Conservation (phyloP, 2,113 vertebrate species). For the Myotis brandtii region DNA sequence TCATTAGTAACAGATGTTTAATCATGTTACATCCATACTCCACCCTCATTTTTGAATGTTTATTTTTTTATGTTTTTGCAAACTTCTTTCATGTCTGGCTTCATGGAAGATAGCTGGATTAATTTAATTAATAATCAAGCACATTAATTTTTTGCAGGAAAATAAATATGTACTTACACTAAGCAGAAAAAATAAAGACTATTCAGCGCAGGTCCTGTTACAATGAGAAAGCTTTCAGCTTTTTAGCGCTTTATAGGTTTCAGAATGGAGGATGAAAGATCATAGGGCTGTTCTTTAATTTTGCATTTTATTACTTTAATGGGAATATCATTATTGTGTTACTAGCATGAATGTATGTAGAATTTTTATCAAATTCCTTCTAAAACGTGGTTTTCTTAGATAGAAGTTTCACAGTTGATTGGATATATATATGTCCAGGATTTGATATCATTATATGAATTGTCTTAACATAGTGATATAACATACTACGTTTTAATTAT, state of each 20-base stretch:
- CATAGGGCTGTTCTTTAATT: not conserved
- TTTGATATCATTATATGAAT: not conserved
- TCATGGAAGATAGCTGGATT: not conserved
- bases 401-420: not conserved
- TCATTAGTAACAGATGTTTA: not conserved
- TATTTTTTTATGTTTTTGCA: slow-evolving; percentile 26
- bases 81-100: not conserved
- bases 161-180: not conserved
- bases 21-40: not conserved
- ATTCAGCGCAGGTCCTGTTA: not conserved
- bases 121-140: not conserved
- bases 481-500: not conserved
- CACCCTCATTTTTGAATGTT: not conserved
- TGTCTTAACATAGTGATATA: not conserved
- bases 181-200: not conserved
- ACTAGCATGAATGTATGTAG: not conserved
- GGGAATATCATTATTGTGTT: not conserved
- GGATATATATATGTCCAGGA: not conserved
- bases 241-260: slow-evolving; percentile 6
- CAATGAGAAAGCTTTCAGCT: slow-evolving; percentile 14
- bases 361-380: slow-evolving; percentile 39
- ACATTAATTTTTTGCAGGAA: not conserved
- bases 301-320: not conserved
- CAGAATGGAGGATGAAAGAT: not conserved
- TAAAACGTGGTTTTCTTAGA: not conserved